Evolutionary conservation across 1,140 invertebrate species (phyloP).

Genomic region (Marisa cornuarietis): DNA sequence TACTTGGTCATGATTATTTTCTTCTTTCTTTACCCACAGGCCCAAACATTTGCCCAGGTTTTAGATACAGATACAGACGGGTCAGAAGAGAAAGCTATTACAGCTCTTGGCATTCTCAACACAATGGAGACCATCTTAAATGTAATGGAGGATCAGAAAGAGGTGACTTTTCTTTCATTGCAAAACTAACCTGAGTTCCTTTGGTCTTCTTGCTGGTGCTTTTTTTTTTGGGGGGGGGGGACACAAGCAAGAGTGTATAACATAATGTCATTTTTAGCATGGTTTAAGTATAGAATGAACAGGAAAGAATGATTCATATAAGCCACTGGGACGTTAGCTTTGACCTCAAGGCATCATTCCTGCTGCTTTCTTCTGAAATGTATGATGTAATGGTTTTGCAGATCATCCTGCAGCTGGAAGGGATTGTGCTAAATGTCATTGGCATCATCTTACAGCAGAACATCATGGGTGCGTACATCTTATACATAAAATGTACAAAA

Average conservation of each 20-base stretch:
- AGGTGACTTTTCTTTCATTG: constrained; percentile 52
- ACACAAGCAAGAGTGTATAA: neutral
- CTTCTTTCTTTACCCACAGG: constrained; percentile 67
- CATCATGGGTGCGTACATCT: constrained; percentile 75
- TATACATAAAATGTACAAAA: too few species aligned
- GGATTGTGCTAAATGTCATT: constrained; percentile 91
- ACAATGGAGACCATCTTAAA: constrained; percentile 95
- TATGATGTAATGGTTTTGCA: constrained; percentile 60
- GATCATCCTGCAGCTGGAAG: constrained; percentile 90
- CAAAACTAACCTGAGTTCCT: neutral
- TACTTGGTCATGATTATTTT: neutral
- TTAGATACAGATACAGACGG: constrained; percentile 78
- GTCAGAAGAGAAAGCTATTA: constrained; percentile 95
- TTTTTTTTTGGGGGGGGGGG: too few species aligned
- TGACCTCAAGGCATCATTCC: neutral
- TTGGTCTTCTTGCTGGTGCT: too few species aligned
- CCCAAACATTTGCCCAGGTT: constrained; percentile 89
- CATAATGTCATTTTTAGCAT: neutral
- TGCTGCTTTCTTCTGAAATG: neutral
- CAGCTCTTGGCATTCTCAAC: constrained; percentile 95
- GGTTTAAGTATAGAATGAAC: neutral
- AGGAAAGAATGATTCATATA: neutral
- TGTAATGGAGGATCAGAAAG: constrained; percentile 90
- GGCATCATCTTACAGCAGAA: constrained; percentile 86
- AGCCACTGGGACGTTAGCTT: neutral